Percentiles rank a stretch among this genome's conserved stretches.
Conservation (phyloP, 1,140 invertebrate species). For the Pissodes strobi region DNA sequence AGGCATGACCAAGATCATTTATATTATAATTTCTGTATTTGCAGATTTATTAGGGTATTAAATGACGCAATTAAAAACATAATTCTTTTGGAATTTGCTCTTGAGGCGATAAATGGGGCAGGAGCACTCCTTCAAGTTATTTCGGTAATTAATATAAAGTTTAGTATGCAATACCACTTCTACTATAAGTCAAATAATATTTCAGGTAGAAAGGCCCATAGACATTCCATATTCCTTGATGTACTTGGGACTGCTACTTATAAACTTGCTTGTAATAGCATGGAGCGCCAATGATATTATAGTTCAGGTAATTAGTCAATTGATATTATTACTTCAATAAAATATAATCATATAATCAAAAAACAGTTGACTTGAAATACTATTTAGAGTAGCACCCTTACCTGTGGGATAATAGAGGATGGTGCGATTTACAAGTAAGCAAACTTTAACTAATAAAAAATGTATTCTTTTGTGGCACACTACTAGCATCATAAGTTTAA, state of each 20-base stretch:
- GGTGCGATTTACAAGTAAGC: no score
- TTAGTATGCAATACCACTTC: background rate
- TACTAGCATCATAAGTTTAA: no score
- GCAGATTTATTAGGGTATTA: background rate
- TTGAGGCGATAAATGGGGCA: slow-evolving; percentile 12
- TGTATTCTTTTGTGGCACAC: no score
- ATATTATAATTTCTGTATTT: no score
- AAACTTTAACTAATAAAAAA: no score
- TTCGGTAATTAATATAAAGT: background rate
- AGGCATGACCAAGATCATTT: no score
- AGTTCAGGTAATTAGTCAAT: background rate
- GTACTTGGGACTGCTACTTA: background rate
- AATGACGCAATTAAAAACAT: background rate
- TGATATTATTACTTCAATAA: no score
- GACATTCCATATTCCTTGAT: slow-evolving; percentile 2
- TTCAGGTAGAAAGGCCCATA: background rate
- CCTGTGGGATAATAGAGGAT: no score
- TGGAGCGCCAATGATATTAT: background rate
- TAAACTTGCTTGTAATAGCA: background rate
- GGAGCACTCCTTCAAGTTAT: slow-evolving; percentile 3
- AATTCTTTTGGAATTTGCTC: background rate
- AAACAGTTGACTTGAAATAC: no score
- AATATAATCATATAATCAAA: no score
- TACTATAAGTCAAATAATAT: background rate
- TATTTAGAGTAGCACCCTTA: no score